Conservation (phyloP, 2,797 vertebrate species). For the Carapus acus region DNA sequence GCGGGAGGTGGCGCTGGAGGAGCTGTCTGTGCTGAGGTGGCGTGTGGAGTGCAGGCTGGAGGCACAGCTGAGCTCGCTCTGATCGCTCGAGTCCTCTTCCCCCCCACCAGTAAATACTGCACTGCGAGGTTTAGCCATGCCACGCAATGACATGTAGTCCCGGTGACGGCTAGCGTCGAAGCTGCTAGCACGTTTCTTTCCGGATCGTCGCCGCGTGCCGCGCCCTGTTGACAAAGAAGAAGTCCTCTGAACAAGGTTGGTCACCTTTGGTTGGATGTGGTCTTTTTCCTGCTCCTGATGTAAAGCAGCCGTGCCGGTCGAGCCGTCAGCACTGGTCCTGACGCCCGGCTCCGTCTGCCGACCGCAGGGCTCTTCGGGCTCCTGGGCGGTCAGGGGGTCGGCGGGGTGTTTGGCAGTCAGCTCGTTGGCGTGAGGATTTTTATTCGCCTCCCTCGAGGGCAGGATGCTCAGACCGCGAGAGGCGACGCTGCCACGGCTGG, state of each 20-base stretch:
- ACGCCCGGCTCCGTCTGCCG: conserved; percentile 46
- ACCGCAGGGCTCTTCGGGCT: conserved; percentile 38
- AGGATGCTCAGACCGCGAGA: conserved; percentile 72
- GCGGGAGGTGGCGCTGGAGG: conserved; percentile 88
- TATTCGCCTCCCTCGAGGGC: conserved; percentile 92
- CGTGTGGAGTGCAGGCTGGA: conserved; percentile 90
- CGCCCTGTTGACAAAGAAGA: conserved; percentile 73
- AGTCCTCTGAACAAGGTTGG: conserved; percentile 81
- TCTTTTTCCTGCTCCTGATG: conserved; percentile 73
- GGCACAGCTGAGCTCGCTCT: conserved; percentile 93
- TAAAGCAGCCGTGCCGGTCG: conserved; percentile 24
- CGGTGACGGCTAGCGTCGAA: conserved; percentile 91
- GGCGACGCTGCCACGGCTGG: conserved; percentile 54
- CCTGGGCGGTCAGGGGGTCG: conserved; percentile 42
- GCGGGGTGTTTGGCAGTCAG: conserved; percentile 67
- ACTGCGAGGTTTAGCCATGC: conserved; percentile 85
- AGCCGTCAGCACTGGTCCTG: conserved; percentile 62
- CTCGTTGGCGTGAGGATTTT: conserved; percentile 97
- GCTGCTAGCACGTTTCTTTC: conserved; percentile 95
- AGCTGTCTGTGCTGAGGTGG: conserved; percentile 91
- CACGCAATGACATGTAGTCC: conserved; percentile 84
- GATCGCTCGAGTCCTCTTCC: conserved; percentile 93
- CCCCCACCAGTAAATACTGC: conserved; percentile 79
- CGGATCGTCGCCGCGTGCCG: conserved; percentile 79
- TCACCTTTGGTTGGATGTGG: conserved; percentile 76